phyloP scores from a whole-genome alignment of 2,113 vertebrate genomes.

The Cichladusa arquata region DNA sequence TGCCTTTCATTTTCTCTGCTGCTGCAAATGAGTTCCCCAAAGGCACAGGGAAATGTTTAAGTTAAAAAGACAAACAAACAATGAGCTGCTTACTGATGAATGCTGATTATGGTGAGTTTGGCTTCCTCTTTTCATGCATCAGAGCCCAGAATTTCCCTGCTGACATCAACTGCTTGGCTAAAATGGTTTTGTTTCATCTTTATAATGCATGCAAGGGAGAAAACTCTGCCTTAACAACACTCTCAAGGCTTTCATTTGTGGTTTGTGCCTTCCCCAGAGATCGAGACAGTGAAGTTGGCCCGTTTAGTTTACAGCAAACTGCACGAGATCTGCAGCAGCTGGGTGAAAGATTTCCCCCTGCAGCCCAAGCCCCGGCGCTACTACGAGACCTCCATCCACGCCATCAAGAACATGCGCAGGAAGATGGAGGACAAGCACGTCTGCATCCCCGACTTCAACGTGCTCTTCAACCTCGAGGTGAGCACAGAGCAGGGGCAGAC shows the following conservation, averaged over 20 bases:
- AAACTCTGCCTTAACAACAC: neutral
- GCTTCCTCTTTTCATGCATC: neutral
- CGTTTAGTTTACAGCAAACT: slow-evolving; percentile 89
- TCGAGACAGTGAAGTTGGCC: slow-evolving; percentile 89
- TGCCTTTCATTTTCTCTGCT: neutral
- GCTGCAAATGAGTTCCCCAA: slow-evolving; percentile 25
- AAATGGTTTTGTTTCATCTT: slow-evolving; percentile 57
- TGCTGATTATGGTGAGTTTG: slow-evolving; percentile 20
- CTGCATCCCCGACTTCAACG: slow-evolving; percentile 97
- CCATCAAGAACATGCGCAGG: slow-evolving; percentile 99
- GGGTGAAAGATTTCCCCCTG: slow-evolving; percentile 92
- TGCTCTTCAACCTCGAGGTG: slow-evolving; percentile 95
- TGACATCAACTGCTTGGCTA: slow-evolving; percentile 19
- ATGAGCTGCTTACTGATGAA: slow-evolving; percentile 27
- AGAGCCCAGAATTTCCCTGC: slow-evolving; percentile 29
- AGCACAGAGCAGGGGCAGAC: neutral
- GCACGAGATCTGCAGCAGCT: slow-evolving; percentile 88
- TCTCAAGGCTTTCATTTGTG: slow-evolving; percentile 41
- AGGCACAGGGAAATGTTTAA: neutral
- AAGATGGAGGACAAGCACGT: slow-evolving; percentile 99
- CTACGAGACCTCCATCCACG: slow-evolving; percentile 97
- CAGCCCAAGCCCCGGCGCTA: slow-evolving; percentile 87
- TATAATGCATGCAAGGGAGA: slow-evolving; percentile 9
- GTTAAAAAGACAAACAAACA: slow-evolving; percentile 52
- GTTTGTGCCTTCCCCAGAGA: slow-evolving; percentile 77